Evolutionary conservation across 64 coral and sea anemone genomes (phyloP).

Genomic region (Pocillopora verrucosa): DNA sequence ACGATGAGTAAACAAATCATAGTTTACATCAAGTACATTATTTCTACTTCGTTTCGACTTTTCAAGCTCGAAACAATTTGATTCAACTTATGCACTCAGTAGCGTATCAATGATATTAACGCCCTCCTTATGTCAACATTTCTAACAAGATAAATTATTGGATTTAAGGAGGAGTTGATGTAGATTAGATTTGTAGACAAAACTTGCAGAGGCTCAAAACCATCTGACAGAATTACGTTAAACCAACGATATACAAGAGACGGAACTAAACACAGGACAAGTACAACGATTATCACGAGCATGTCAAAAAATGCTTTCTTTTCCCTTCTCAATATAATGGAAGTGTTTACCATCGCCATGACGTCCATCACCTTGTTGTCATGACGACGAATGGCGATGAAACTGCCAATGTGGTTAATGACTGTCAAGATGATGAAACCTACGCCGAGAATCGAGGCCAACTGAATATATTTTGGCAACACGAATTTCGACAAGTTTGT

Average conservation of each 20-base stretch:
- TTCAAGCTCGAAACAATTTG: too few relatives aligned
- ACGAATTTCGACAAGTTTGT: background rate
- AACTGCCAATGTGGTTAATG: background rate
- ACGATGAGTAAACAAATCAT: too few relatives aligned
- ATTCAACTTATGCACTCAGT: background rate
- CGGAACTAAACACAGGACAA: background rate
- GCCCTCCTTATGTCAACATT: background rate
- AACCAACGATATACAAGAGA: background rate
- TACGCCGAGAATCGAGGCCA: background rate
- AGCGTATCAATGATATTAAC: background rate
- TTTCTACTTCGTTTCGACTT: too few relatives aligned
- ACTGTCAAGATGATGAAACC: background rate
- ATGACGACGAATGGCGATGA: conserved; percentile 1
- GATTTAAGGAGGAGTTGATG: background rate
- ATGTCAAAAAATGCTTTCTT: conserved; percentile 1
- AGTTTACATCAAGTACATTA: too few relatives aligned
- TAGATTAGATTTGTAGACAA: background rate
- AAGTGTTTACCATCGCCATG: background rate
- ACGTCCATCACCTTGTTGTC: background rate
- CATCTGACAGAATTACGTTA: background rate
- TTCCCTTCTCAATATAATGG: background rate
- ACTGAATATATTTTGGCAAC: background rate
- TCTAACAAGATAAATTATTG: background rate
- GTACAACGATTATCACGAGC: background rate
- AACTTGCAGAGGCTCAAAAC: background rate